Evolutionary conservation across 1,140 invertebrate species (phyloP).

Genomic region (Tetramorium simillimum): DNA sequence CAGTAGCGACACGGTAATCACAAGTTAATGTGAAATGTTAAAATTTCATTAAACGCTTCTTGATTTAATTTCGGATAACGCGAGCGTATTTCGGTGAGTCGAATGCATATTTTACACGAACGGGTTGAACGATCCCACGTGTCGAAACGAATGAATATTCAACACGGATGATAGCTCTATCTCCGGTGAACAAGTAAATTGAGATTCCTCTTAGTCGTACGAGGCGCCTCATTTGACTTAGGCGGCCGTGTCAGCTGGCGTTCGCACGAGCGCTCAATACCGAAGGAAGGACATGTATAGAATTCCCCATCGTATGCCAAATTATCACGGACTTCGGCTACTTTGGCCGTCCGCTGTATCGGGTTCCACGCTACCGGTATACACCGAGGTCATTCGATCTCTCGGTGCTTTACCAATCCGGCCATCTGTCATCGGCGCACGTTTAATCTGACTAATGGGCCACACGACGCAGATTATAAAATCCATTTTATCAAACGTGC

Average conservation of each 20-base stretch:
- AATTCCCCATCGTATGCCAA: conserved; percentile 71
- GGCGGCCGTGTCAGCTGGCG: conserved; percentile 78
- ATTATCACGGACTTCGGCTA: conserved; percentile 68
- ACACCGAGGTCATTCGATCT: conserved; percentile 79
- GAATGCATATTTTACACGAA: neutral
- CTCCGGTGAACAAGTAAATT: conserved; percentile 64
- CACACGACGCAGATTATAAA: neutral
- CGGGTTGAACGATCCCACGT: conserved; percentile 14
- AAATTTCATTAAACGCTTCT: neutral
- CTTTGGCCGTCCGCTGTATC: conserved; percentile 71
- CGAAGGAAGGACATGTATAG: conserved; percentile 69
- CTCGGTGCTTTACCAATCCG: conserved; percentile 71
- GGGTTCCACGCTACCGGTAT: conserved; percentile 80
- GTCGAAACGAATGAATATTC: conserved; percentile 57
- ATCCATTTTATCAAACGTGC: neutral
- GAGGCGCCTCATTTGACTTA: conserved; percentile 49
- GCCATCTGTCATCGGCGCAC: conserved; percentile 75
- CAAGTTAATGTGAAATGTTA: neutral
- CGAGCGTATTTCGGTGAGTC: neutral
- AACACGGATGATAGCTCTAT: conserved; percentile 66
- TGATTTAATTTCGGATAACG: conserved; percentile 1
- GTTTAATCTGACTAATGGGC: conserved; percentile 43
- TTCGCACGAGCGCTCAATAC: conserved; percentile 64
- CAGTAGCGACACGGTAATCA: neutral
- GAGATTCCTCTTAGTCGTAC: conserved; percentile 43